A percentile compares a stretch with the other conserved stretches of the same genome.
phyloP scores from a whole-genome alignment of 2,113 vertebrate species.

The Megaceryle torquata region DNA sequence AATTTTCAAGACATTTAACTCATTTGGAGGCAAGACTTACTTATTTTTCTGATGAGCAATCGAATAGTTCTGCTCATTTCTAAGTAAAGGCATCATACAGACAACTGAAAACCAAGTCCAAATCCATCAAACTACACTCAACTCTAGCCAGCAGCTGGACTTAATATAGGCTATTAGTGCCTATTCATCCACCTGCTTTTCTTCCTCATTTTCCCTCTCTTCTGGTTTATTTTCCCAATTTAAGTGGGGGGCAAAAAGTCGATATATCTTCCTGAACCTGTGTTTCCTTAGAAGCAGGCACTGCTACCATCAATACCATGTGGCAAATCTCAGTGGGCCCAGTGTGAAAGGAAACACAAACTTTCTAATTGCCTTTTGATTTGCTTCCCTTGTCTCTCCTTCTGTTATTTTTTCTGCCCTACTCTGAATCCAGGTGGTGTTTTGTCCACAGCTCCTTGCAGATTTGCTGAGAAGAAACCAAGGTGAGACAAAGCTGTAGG shows the following conservation, averaged over 20 bases:
- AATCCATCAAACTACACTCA: not conserved
- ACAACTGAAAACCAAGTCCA: accelerated
- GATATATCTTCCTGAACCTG: not conserved
- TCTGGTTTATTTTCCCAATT: not conserved
- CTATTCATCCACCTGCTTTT: not conserved
- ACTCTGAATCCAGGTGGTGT: accelerated
- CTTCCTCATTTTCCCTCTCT: not conserved
- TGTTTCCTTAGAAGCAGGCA: not conserved
- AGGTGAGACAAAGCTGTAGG: not conserved
- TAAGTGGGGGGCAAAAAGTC: not conserved
- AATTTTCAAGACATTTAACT: not conserved
- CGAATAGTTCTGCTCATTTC: not conserved
- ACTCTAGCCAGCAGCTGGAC: not conserved
- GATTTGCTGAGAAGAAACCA: not conserved
- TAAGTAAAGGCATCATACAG: not conserved
- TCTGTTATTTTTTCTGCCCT: not conserved
- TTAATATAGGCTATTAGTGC: too few relatives aligned
- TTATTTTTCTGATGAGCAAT: not conserved
- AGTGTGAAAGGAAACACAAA: not conserved
- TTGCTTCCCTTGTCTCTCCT: not conserved
- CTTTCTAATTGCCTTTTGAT: not conserved
- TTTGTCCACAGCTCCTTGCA: not conserved
- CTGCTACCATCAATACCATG: accelerated
- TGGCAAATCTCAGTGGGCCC: accelerated
- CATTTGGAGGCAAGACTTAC: not conserved